Evolutionary conservation across 2,888 invertebrate genomes (phyloP), one percentile per base, ranked within the genome.

Genomic region (Hirtodrosophila duncani): DNA sequence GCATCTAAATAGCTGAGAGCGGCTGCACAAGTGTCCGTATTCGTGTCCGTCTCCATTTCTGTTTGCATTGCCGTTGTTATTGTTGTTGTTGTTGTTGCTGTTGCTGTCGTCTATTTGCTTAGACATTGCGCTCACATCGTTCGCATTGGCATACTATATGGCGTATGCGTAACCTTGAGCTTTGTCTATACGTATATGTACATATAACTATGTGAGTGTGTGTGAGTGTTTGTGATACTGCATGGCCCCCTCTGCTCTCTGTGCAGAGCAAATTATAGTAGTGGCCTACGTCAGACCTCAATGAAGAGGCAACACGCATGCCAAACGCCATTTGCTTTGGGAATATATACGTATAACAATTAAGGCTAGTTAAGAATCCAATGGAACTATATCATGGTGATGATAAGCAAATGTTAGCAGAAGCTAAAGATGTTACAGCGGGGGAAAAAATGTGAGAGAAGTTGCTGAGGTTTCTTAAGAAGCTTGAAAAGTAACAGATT

Each of bases 131-230:
- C 67, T 64, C 62, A 63, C 57, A 59, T 39, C 20, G 56, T 34
- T 56, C 31, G 41, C 36, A 36, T 45, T n/a, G 31, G 74, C 74
- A 61, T 69, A 70, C 81, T n/a, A n/a, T n/a, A 60, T 69, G 81
- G 74, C 75, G 81, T 67, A 75, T 75, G 78, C 67, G 78, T 72
- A 81, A 75, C 75, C 81, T 81, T 75, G 81, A 78, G 60, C 53
- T 65, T 53, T 67, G 43, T 56, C 20, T 39, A 9, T 60, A 29
- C 27, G 34, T 26, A 8, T 29, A 7, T 29, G 13, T 14, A 10
- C 9, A 21, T n/a, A 26, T 20, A 5, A 11, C 10, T 42, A 11
- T 33, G n/a, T 21, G 21, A 21, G 16, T 39, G 26, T 42, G 26
- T 41, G 18, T 50, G 11, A 41, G 27, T 61, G 27, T 39, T 42